Percentiles rank a stretch among this genome's conserved stretches.
Evolutionary conservation across 2,797 vertebrate genomes (phyloP).

Genomic region (Craterocephalus amniculus): DNA sequence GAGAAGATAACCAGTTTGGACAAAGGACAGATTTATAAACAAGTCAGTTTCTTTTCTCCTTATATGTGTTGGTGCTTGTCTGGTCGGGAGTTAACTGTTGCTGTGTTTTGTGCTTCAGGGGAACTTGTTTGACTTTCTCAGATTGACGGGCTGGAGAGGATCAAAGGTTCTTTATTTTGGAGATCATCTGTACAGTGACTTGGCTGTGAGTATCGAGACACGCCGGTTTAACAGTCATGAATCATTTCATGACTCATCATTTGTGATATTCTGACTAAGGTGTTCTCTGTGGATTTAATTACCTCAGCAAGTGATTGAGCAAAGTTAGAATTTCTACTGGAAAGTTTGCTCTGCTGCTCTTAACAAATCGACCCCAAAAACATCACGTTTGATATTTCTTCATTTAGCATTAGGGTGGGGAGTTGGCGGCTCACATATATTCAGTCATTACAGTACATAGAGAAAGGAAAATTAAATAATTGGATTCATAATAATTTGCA

Average conservation of each 20-base stretch:
- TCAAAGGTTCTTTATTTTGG: slow-evolving; percentile 90
- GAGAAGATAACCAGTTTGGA: slow-evolving; percentile 86
- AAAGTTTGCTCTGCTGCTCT: background rate
- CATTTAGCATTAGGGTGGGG: background rate
- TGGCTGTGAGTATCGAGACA: slow-evolving; percentile 81
- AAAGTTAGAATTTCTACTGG: background rate
- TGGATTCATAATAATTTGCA: too few relatives aligned
- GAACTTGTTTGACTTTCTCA: slow-evolving; percentile 87
- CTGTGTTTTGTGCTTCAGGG: slow-evolving; percentile 76
- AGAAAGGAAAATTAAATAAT: too few relatives aligned
- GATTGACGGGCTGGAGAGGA: slow-evolving; percentile 87
- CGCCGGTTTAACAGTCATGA: background rate
- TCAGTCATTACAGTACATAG: too few relatives aligned
- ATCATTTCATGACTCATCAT: background rate
- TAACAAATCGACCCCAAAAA: background rate
- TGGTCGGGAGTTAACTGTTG: background rate
- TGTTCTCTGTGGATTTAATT: background rate
- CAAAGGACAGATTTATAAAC: slow-evolving; percentile 89
- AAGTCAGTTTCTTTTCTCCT: slow-evolving; percentile 63
- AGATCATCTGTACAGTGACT: slow-evolving; percentile 90
- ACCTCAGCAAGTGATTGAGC: background rate
- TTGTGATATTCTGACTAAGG: background rate
- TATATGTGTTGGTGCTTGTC: background rate
- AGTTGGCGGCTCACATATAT: background rate
- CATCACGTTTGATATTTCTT: background rate